Conservation (phyloP, 2,888 invertebrate genomes). For the Asteroscopus sphinx region DNA sequence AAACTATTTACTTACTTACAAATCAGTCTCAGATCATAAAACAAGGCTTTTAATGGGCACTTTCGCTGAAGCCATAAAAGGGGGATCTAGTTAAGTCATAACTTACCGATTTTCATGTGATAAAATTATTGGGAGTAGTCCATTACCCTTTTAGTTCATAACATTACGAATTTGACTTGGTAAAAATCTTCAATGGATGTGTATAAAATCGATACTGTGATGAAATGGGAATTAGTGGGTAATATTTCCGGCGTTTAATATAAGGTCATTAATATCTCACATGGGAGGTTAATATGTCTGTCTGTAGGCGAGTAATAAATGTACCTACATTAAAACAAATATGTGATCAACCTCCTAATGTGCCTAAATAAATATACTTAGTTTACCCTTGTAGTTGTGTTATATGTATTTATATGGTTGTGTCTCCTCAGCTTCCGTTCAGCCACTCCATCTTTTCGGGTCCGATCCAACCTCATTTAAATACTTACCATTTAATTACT, state of each 20-base stretch:
- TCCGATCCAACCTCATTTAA: too few relatives aligned
- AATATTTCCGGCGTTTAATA: constrained; percentile 62
- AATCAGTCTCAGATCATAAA: constrained; percentile 67
- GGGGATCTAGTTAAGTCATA: constrained; percentile 38
- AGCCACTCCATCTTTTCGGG: too few relatives aligned
- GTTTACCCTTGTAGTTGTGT: background rate
- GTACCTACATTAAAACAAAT: constrained; percentile 53
- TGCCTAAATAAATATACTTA: constrained; percentile 1
- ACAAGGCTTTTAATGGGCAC: constrained; percentile 74
- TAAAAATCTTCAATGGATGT: constrained; percentile 43
- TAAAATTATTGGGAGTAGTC: constrained; percentile 18
- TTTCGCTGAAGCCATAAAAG: constrained; percentile 72
- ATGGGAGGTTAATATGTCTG: constrained; percentile 65
- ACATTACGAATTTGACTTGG: background rate
- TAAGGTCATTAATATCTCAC: constrained; percentile 68
- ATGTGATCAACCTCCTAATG: constrained; percentile 38
- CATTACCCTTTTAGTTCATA: constrained; percentile 30
- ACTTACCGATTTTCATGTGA: constrained; percentile 30
- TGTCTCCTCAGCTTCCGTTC: too few relatives aligned
- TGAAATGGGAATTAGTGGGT: constrained; percentile 9
- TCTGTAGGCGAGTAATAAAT: constrained; percentile 60
- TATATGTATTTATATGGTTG: background rate
- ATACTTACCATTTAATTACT: too few relatives aligned
- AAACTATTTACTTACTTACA: constrained; percentile 55
- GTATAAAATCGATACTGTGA: constrained; percentile 14